Evolutionary conservation across 2,113 vertebrate species (phyloP).

Genomic region (Larimichthys crocea): DNA sequence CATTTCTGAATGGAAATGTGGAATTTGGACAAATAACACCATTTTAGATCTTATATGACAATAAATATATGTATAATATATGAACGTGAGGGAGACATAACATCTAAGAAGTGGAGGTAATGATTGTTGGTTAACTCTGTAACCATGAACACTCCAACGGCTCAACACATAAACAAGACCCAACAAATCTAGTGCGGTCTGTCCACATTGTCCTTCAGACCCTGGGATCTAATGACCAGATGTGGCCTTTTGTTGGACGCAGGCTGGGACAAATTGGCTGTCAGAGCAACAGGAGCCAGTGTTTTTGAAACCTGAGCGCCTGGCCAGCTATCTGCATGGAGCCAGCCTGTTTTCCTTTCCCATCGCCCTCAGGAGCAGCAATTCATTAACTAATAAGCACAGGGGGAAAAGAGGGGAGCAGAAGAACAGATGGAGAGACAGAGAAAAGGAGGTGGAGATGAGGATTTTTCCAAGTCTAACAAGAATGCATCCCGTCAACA

Average conservation of each 20-base stretch:
- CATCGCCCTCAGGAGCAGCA: constrained; percentile 74
- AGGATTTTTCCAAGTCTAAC: constrained; percentile 29
- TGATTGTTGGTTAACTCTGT: not conserved
- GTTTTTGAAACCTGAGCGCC: constrained; percentile 84
- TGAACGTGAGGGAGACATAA: too few relatives aligned
- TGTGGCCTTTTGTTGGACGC: constrained; percentile 77
- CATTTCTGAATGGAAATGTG: not conserved
- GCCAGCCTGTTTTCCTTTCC: constrained; percentile 80
- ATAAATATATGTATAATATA: not conserved
- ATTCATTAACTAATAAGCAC: constrained; percentile 84
- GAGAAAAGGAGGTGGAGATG: constrained; percentile 9
- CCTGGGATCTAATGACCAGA: constrained; percentile 79
- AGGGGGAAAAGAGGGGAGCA: not conserved
- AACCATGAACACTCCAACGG: constrained; percentile 11
- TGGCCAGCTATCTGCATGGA: constrained; percentile 72
- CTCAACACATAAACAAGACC: not conserved
- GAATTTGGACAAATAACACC: not conserved
- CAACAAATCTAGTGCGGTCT: constrained; percentile 27
- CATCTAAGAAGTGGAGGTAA: not conserved
- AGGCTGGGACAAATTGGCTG: constrained; percentile 77
- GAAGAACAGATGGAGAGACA: not conserved
- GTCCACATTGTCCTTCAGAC: constrained; percentile 56
- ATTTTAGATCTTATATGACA: not conserved
- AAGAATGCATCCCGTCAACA: constrained; percentile 16
- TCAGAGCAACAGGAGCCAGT: constrained; percentile 78